A percentile compares a stretch with the other conserved stretches of the same genome.
Conservation (phyloP, 2,113 vertebrate genomes). For the Lampris megalopsis region DNA sequence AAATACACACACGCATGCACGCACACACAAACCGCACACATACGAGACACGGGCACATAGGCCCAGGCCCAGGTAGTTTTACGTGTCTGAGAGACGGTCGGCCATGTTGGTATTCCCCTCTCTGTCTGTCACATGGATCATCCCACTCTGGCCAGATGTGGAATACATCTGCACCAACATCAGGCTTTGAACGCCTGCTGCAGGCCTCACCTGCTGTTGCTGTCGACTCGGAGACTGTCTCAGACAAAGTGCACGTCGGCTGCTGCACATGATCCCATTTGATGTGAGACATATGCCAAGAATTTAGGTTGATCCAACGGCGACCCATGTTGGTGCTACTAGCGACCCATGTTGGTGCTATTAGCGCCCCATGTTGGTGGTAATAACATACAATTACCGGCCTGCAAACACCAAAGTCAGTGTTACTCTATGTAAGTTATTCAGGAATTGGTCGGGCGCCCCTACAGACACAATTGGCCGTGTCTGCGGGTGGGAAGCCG, state of each 20-base stretch:
- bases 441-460: too few species aligned
- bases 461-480: too few species aligned
- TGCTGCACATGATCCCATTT: too few species aligned
- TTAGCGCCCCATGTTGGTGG: too few species aligned
- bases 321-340: too few species aligned
- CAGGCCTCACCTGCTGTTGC: neutral
- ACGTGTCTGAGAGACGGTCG: slow-evolving; percentile 15
- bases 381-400: too few species aligned
- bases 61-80: neutral
- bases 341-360: too few species aligned
- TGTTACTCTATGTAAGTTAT: too few species aligned
- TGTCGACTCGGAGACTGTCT: neutral
- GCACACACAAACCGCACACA: slow-evolving; percentile 13
- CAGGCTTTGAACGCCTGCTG: slow-evolving; percentile 41
- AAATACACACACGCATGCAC: neutral
- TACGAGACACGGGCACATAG: neutral
- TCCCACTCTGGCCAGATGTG: slow-evolving; percentile 53
- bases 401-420: too few species aligned
- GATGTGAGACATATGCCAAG: neutral
- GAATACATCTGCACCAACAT: slow-evolving; percentile 68
- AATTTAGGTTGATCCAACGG: too few species aligned
- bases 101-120: slow-evolving; percentile 22
- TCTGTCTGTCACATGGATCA: slow-evolving; percentile 48
- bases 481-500: too few species aligned
- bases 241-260: neutral